These are phyloP conservation scores for Melipona bicolor DNA, from an alignment of 2,888 invertebrate species.

Conservation along the genomic window DNA sequence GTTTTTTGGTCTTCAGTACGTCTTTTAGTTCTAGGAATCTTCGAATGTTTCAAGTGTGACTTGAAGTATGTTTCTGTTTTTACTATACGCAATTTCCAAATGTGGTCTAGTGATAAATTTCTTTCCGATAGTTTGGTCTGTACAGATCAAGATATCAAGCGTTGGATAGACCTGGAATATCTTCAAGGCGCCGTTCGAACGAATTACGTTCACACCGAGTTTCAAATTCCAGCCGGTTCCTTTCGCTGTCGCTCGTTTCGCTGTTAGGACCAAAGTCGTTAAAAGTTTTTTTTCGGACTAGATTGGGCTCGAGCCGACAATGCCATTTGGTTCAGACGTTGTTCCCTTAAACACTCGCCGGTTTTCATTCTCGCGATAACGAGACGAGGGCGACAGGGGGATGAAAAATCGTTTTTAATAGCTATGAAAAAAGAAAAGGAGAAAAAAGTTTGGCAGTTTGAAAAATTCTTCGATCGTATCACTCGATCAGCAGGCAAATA, in stretches of 20 bases:
- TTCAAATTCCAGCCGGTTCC: constrained; percentile 1
- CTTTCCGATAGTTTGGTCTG: not conserved
- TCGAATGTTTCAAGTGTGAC: too few species aligned
- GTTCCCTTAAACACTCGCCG: constrained; percentile 26
- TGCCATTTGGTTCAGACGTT: constrained; percentile 41
- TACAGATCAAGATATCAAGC: not conserved
- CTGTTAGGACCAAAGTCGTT: constrained; percentile 64
- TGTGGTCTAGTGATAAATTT: constrained; percentile 22
- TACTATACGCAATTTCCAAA: too few species aligned
- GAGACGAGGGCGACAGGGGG: constrained; percentile 19
- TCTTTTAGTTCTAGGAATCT: too few species aligned
- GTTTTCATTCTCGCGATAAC: constrained; percentile 30
- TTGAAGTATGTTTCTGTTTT: too few species aligned
- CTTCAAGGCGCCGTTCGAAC: constrained; percentile 21
- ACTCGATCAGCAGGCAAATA: not conserved
- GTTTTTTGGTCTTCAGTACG: too few species aligned
- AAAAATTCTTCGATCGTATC: too few species aligned
- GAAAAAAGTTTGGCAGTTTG: not conserved
- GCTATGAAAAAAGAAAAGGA: not conserved
- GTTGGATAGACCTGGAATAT: constrained; percentile 18
- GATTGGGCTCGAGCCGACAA: constrained; percentile 72
- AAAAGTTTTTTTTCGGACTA: constrained; percentile 68
- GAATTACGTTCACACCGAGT: constrained; percentile 52
- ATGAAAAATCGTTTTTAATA: constrained; percentile 20
- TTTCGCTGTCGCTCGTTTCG: constrained; percentile 29